phyloP scores from a whole-genome alignment of 2,797 vertebrate genomes.

The Scyliorhinus canicula region DNA sequence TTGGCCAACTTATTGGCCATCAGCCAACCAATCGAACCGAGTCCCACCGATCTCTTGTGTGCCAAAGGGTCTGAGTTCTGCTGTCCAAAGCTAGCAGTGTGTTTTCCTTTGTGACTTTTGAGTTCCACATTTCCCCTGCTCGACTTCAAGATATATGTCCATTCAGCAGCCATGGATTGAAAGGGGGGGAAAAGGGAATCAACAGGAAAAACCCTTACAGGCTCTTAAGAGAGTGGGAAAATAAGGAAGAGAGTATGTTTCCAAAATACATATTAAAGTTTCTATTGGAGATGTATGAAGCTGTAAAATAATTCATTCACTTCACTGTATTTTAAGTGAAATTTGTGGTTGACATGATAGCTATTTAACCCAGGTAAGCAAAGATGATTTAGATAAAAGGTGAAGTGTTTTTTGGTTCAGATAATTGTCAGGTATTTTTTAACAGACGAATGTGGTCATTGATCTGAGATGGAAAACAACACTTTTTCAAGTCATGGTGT shows the following conservation, averaged over 20 bases:
- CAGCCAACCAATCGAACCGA: too few relatives aligned
- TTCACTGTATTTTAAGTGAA: neutral
- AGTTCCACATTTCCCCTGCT: too few relatives aligned
- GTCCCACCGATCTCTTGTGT: too few relatives aligned
- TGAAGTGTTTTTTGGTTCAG: neutral
- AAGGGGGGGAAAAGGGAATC: too few relatives aligned
- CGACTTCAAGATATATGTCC: too few relatives aligned
- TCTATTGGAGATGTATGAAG: neutral
- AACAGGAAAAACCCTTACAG: too few relatives aligned
- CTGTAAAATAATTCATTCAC: neutral
- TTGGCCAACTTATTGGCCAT: too few relatives aligned
- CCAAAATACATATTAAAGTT: neutral
- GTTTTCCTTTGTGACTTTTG: too few relatives aligned
- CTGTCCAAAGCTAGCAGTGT: too few relatives aligned
- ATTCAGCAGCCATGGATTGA: too few relatives aligned
- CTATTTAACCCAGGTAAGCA: neutral
- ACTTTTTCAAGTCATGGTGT: neutral
- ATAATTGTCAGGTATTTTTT: neutral
- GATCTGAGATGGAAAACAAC: neutral
- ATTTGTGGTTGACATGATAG: neutral
- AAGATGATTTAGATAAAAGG: neutral
- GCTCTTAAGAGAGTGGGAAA: neutral
- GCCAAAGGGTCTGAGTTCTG: too few relatives aligned
- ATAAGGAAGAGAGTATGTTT: neutral
- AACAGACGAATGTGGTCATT: neutral